Conservation (phyloP, 2,888 invertebrate species). For the Cerceris rybyensis region DNA sequence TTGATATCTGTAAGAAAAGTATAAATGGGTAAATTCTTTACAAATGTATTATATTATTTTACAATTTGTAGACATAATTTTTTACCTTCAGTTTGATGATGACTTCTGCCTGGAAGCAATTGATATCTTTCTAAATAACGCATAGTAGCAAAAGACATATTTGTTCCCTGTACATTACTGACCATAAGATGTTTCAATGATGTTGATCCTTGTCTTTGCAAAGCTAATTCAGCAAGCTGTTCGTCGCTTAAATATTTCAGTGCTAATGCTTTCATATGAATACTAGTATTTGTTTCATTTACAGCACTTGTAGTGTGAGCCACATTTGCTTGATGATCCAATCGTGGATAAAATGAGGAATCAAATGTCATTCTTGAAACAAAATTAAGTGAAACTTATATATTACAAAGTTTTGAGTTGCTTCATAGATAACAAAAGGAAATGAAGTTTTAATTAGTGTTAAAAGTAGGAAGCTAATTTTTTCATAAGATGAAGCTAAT, state of each 20-base stretch:
- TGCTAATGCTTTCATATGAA: constrained; percentile 84
- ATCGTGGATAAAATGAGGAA: constrained; percentile 74
- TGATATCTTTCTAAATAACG: constrained; percentile 88
- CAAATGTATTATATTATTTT: neutral
- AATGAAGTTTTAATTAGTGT: no score
- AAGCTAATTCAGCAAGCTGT: constrained; percentile 79
- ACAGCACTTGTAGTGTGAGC: constrained; percentile 68
- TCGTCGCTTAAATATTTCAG: constrained; percentile 84
- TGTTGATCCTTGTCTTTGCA: constrained; percentile 70
- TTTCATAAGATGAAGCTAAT: no score
- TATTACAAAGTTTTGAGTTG: no score
- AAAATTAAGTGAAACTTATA: constrained; percentile 2
- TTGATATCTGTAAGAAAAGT: constrained; percentile 30
- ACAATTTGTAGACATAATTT: neutral
- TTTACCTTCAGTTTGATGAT: constrained; percentile 66
- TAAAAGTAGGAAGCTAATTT: no score
- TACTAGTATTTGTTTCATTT: constrained; percentile 82
- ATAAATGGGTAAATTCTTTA: neutral
- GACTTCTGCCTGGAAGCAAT: constrained; percentile 82
- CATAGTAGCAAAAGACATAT: constrained; percentile 88
- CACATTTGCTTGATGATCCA: constrained; percentile 72
- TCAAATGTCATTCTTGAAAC: constrained; percentile 70
- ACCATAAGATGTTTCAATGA: constrained; percentile 74
- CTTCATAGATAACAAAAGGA: no score
- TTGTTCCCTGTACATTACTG: constrained; percentile 80